Evolutionary conservation across 2,888 invertebrate species (phyloP).

Genomic region (Pollenia labialis): DNA sequence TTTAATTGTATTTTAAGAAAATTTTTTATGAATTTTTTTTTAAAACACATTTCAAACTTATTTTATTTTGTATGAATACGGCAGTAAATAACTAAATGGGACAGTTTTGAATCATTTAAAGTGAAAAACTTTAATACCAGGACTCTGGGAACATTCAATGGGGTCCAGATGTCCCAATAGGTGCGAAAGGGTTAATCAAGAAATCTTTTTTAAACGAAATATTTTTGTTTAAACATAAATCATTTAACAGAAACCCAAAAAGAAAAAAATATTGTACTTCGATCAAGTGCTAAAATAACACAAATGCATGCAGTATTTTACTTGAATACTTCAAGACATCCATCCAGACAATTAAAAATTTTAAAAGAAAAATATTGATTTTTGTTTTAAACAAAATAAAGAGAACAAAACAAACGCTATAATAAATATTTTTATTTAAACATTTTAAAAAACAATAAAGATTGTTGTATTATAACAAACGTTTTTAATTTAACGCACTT

Average conservation of each 20-base stretch:
- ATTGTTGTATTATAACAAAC: background rate
- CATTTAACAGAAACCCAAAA: background rate
- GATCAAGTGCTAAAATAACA: slow-evolving; percentile 7
- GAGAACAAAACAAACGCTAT: background rate
- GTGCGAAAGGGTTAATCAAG: no score
- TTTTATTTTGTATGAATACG: no score
- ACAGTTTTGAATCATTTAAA: no score
- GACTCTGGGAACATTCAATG: no score
- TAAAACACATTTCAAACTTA: no score
- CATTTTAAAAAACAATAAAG: slow-evolving; percentile 33
- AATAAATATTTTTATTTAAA: slow-evolving; percentile 38
- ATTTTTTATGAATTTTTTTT: no score
- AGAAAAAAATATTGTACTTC: background rate
- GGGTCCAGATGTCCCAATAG: no score
- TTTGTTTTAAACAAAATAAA: background rate
- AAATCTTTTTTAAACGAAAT: background rate
- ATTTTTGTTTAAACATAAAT: slow-evolving; percentile 3
- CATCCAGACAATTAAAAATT: slow-evolving; percentile 23
- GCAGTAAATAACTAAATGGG: no score
- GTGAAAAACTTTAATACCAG: no score
- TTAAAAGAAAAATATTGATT: slow-evolving; percentile 37
- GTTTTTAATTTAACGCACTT: slow-evolving; percentile 25
- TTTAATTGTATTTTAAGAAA: no score
- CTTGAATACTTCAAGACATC: background rate
- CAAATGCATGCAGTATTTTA: slow-evolving; percentile 4